Evolutionary conservation across 1,140 invertebrate genomes (phyloP), one percentile per base, ranked within the genome.

Genomic region (Drosophila mayri): DNA sequence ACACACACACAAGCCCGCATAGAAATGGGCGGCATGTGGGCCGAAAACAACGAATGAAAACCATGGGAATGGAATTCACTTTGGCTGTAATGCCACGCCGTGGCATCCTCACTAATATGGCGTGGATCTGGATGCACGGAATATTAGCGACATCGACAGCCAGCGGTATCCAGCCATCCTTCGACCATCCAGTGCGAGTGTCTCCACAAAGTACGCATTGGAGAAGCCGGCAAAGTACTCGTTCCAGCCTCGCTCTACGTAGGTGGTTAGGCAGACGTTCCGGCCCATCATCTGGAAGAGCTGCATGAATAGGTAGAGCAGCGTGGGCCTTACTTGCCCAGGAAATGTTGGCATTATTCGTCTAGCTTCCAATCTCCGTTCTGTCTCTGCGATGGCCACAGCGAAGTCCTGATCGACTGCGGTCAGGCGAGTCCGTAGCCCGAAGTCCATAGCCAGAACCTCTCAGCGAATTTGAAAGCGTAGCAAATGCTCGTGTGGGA

Each of bases 171-270:
- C n/a, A 9, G 49, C 1, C 16, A 20, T 9, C 12, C 25, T 3
- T 8, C 10, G 44, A 32, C 54, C 28, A 1, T 7, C 10, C 5
- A 3, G 14, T 2, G 25, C 2, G 9, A 40, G n/a, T 4, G 16
- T 20, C 10, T 30, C 50, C 4, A 68, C 16, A 10, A 65, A 18
- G 6, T 88, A 64, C 3, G 74, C 7, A 3, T 78, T 80, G 49
- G 64, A 55, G 12, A 87, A 77, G 9, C 84, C 84, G 1, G 84
- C 49, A 14, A 83, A 80, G 12, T 77, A 72, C 40, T 88, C 83
- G n/a, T 25, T 16, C 0, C 10, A 18, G 1, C 43, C 43, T 3
- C 79, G 84, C 54, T 87, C 84, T 37, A 87, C 50, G 20, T 71
- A 83, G 18, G 79, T 67, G 46, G 68, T 77, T 11, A 70, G 2